Conservation (phyloP, 2,113 vertebrate species). For the Irena cyanogastra region DNA sequence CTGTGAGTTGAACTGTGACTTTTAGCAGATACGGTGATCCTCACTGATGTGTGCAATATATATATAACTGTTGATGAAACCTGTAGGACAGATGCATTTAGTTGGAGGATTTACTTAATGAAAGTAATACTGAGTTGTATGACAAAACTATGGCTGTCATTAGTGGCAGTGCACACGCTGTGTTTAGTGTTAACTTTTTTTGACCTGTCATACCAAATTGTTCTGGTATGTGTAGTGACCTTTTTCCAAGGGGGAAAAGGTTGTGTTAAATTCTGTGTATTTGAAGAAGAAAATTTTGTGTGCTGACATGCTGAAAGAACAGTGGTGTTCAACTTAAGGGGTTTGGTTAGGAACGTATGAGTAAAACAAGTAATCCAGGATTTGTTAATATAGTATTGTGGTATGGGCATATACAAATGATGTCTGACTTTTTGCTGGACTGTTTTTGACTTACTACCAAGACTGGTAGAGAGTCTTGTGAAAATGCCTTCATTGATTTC, state of each 20-base stretch:
- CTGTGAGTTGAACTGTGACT: background rate
- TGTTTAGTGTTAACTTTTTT: background rate
- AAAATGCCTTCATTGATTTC: background rate
- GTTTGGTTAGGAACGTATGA: slow-evolving; percentile 13
- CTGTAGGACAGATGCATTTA: background rate
- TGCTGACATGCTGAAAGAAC: background rate
- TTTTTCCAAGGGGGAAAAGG: background rate
- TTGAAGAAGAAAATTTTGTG: background rate
- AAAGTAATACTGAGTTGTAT: background rate
- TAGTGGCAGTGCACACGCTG: background rate
- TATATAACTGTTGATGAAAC: background rate
- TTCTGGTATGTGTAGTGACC: background rate
- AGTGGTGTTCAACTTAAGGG: background rate
- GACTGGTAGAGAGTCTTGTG: background rate
- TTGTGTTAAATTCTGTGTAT: background rate
- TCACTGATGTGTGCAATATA: background rate
- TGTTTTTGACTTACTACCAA: background rate
- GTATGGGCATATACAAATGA: background rate
- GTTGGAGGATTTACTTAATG: background rate
- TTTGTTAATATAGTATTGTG: background rate
- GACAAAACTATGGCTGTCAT: background rate
- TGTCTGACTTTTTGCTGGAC: background rate
- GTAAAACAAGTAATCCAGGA: slow-evolving; percentile 13
- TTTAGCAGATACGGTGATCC: background rate
- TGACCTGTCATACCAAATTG: background rate